These are phyloP conservation scores for Callospermophilus lateralis DNA, from an alignment of 2,113 vertebrate genomes.

Conservation along the genomic window DNA sequence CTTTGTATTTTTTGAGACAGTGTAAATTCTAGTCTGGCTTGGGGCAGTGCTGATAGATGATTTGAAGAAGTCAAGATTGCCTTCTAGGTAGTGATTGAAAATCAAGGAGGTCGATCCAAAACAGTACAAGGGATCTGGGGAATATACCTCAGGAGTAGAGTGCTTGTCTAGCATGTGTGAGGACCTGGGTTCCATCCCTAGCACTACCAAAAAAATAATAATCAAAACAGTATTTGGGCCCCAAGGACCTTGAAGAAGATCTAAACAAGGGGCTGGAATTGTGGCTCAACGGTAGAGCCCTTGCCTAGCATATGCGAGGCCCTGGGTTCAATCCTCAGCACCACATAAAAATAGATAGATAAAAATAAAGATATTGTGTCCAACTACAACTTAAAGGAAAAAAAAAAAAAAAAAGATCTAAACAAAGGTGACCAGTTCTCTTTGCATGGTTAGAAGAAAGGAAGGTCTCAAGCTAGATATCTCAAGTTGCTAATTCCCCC, in stretches of 20 bases:
- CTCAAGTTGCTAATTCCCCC: background rate
- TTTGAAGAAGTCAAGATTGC: background rate
- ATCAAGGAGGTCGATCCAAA: background rate
- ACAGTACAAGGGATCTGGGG: background rate
- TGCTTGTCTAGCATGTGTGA: too few species aligned
- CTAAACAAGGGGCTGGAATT: background rate
- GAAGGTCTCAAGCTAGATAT: background rate
- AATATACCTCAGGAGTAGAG: too few species aligned
- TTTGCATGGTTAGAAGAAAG: conserved; percentile 1
- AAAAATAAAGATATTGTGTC: too few species aligned
- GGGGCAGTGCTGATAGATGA: background rate
- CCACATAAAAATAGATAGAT: too few species aligned
- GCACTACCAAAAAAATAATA: too few species aligned
- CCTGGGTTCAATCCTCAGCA: too few species aligned
- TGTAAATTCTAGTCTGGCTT: background rate
- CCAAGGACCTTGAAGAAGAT: background rate
- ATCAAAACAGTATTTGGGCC: background rate
- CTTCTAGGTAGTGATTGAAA: background rate
- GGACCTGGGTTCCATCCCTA: too few species aligned
- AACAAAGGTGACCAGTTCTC: background rate
- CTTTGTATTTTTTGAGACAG: background rate
- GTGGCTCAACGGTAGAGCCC: too few species aligned
- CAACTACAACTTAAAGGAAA: too few species aligned
- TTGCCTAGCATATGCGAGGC: too few species aligned
- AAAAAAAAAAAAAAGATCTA: background rate